phyloP scores from a whole-genome alignment of 2,888 invertebrate genomes.

The Eudasyphora cyanicolor region DNA sequence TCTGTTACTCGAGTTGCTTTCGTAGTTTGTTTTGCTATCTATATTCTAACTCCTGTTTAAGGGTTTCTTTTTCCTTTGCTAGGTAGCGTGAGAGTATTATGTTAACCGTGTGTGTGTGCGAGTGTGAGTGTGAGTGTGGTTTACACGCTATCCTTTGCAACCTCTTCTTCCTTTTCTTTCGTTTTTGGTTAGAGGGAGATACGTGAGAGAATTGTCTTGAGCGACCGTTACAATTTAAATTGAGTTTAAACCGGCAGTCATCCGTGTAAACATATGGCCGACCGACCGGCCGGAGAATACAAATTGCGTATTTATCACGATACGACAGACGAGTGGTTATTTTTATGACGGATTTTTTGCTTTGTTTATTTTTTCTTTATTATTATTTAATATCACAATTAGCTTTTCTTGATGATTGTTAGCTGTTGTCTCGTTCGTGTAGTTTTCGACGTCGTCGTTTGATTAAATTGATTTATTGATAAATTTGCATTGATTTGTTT shows the following conservation, averaged over 20 bases:
- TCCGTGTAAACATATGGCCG: slow-evolving; percentile 59
- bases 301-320: slow-evolving; percentile 46
- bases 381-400: slow-evolving; percentile 66
- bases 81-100: not conserved
- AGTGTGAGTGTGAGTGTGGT: not conserved
- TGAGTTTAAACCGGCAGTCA: slow-evolving; percentile 55
- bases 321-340: no score
- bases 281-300: slow-evolving; percentile 4
- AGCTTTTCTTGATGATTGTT: slow-evolving; percentile 45
- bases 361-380: slow-evolving; percentile 30
- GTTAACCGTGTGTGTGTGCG: not conserved
- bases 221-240: slow-evolving; percentile 64
- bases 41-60: slow-evolving; percentile 28
- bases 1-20: not conserved
- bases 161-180: not conserved
- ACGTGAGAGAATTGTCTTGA: slow-evolving; percentile 61
- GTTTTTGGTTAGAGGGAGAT: not conserved
- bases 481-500: slow-evolving; percentile 59
- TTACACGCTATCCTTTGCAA: not conserved
- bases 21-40: slow-evolving; percentile 52
- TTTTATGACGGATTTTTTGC: no score
- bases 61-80: slow-evolving; percentile 11
- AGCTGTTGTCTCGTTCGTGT: slow-evolving; percentile 23
- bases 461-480: slow-evolving; percentile 64
- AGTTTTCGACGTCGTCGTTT: slow-evolving; percentile 19